Evolutionary conservation across 2,888 invertebrate species (phyloP).

Genomic region (Morpho achilles): DNA sequence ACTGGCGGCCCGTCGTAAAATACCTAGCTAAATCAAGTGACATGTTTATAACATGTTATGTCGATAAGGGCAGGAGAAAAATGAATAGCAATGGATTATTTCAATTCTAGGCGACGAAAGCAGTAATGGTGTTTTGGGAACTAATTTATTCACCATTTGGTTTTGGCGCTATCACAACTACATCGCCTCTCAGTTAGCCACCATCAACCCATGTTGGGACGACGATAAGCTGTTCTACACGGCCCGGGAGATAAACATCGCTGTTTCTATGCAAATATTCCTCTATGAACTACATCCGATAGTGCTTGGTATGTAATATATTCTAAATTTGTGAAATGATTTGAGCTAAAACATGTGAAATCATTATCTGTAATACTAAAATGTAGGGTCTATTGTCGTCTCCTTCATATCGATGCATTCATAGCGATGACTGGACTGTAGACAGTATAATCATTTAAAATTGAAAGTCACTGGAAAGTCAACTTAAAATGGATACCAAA

Average conservation of each 20-base stretch:
- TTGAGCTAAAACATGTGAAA: not conserved
- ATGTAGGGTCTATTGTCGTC: too few relatives aligned
- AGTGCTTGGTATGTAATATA: conserved; percentile 28
- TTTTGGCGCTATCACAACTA: conserved; percentile 43
- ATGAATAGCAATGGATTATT: not conserved
- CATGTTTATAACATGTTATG: too few relatives aligned
- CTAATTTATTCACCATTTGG: conserved; percentile 37
- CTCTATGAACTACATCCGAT: conserved; percentile 37
- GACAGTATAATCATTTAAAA: too few relatives aligned
- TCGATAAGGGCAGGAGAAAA: too few relatives aligned
- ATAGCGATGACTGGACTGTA: too few relatives aligned
- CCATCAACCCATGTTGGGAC: conserved; percentile 43
- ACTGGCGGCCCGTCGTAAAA: too few relatives aligned
- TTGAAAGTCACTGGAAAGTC: too few relatives aligned
- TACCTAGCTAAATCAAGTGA: too few relatives aligned
- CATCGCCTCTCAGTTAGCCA: conserved; percentile 34
- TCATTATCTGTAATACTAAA: too few relatives aligned
- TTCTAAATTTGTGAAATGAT: not conserved
- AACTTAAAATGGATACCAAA: too few relatives aligned
- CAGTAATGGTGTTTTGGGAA: conserved; percentile 30
- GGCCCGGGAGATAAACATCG: conserved; percentile 45
- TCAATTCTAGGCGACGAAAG: conserved; percentile 28
- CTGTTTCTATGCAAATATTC: conserved; percentile 35
- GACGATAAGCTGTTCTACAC: conserved; percentile 39
- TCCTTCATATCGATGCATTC: too few relatives aligned